Evolutionary conservation across 2,113 vertebrate species (phyloP), one percentile per base, ranked within the genome.

Genomic region (Tachuris rubrigastra): DNA sequence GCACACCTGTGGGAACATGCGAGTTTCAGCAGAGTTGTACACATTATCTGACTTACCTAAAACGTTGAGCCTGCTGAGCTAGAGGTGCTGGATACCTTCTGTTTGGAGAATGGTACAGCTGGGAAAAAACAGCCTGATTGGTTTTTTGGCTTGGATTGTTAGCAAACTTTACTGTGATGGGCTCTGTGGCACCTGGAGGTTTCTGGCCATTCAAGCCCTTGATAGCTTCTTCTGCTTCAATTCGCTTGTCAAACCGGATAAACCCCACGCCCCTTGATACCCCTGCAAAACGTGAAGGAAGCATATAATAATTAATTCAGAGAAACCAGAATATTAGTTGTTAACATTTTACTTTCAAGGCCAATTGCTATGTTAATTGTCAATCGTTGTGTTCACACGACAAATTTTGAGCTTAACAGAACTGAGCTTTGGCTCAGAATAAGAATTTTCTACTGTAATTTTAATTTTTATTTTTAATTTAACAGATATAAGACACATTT

Each of bases 131-230:
- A 33, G 99, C 99, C 98, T 99, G 99, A 97, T 98, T 99, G 78
- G 98, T 99, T 98, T 99, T 99, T 99, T 99, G 99, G 98, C 99
- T 99, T 96, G 99, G 99, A 98, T 99, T 99, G 98, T 99, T 99
- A 77, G 99, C 99, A 97, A 99, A 99, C 98, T 99, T 99, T 95
- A 99, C 99, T 52, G 99, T 99, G 95, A 99, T 99, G 66, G 99
- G 99, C 96, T 99, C 99, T 11, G 99, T 98, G 97, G 99, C 99
- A 90, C 98, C 98, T 14, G 99, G 98, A 52, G 99, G 99, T 97
- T 99, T 99, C 98, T 99, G 99, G 78, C 99, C 99, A 92, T 99
- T 99, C 91, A 99, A 98, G 66, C 99, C 99, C 96, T 99, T 99
- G 96, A 99, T 99, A 96, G 99, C 99, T 98, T 99, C 99, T 98